Percentiles rank a stretch among this genome's conserved stretches.
These are phyloP conservation scores for Tenthredo livida DNA, from an alignment of 2,888 invertebrate genomes.

Conservation along the genomic window DNA sequence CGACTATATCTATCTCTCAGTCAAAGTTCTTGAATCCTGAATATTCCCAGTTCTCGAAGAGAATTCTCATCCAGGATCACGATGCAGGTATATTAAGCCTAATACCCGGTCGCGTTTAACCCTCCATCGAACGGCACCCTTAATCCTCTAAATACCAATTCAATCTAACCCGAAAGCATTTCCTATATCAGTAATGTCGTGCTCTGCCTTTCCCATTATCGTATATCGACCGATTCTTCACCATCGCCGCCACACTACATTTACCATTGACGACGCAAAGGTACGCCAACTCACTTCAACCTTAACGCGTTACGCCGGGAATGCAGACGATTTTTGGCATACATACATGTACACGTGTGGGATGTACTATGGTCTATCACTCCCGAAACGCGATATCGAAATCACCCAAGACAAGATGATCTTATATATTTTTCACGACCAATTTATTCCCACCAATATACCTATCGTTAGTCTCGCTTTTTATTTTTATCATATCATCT, in stretches of 20 bases:
- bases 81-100: slow-evolving; percentile 49
- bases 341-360: no score
- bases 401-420: background rate
- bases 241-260: slow-evolving; percentile 52
- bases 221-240: slow-evolving; percentile 54
- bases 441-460: background rate
- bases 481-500: background rate
- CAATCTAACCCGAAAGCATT: slow-evolving; percentile 56
- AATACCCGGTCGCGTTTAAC: slow-evolving; percentile 54
- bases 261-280: slow-evolving; percentile 52
- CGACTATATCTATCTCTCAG: background rate
- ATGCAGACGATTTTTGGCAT: slow-evolving; percentile 27
- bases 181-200: slow-evolving; percentile 55
- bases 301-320: slow-evolving; percentile 25
- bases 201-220: slow-evolving; percentile 56
- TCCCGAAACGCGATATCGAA: background rate
- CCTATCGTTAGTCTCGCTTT: background rate
- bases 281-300: slow-evolving; percentile 45
- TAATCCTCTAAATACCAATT: slow-evolving; percentile 55
- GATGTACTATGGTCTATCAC: background rate
- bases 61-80: slow-evolving; percentile 24
- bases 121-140: slow-evolving; percentile 55
- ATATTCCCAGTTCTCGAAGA: background rate
- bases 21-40: slow-evolving; percentile 5
- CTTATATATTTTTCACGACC: background rate